Conservation (phyloP, 1,140 invertebrate species). For the Pachyrhynchus sulphureomaculatus region DNA sequence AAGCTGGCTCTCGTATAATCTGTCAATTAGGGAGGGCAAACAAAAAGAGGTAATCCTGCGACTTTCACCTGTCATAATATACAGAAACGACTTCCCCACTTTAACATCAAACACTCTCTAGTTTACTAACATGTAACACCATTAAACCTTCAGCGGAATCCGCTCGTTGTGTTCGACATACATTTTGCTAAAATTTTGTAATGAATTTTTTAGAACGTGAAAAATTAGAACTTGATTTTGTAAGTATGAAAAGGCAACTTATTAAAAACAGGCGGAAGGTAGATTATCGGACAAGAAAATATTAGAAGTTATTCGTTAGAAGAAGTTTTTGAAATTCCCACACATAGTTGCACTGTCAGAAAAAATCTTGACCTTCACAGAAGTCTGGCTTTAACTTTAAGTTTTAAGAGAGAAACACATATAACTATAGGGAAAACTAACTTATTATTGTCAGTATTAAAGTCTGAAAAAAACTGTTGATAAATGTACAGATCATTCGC, state of each 20-base stretch:
- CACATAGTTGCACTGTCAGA: conserved; percentile 18
- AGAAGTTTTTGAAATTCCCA: conserved; percentile 38
- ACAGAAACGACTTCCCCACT: too few relatives aligned
- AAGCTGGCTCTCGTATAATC: too few relatives aligned
- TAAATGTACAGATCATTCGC: conserved; percentile 40
- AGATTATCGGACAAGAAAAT: conserved; percentile 3
- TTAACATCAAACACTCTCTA: too few relatives aligned
- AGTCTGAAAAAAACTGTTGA: conserved; percentile 19
- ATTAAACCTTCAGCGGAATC: too few relatives aligned
- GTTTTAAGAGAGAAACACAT: conserved; percentile 27
- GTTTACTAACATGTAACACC: too few relatives aligned
- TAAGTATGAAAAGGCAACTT: conserved; percentile 34
- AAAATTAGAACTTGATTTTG: conserved; percentile 34
- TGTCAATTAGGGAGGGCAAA: too few relatives aligned
- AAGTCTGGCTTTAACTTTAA: neutral
- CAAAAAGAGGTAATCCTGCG: too few relatives aligned
- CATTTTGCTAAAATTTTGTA: neutral
- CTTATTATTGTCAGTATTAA: conserved; percentile 40
- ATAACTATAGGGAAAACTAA: conserved; percentile 42
- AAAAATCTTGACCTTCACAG: neutral
- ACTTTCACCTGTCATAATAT: too few relatives aligned
- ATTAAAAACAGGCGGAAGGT: conserved; percentile 40
- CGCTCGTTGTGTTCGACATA: too few relatives aligned
- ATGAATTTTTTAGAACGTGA: conserved; percentile 15
- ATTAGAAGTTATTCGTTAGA: conserved; percentile 17